A percentile compares a stretch with the other conserved stretches of the same genome.
Evolutionary conservation across 2,797 vertebrate genomes (phyloP).

Genomic region (Schizopygopsis pylzovi): DNA sequence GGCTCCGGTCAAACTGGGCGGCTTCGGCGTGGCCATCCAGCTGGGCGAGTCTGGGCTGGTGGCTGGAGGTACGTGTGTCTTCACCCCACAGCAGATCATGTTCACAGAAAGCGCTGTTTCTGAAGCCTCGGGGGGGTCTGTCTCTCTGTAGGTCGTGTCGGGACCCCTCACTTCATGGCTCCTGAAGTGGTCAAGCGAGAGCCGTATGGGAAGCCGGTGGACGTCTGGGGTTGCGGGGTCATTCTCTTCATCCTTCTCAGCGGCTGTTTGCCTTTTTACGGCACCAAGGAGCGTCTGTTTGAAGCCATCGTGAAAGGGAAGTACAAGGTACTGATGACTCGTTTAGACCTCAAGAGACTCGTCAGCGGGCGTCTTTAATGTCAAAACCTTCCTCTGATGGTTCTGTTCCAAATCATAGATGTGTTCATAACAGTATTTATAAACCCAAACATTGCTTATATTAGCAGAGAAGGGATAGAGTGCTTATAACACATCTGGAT

Average conservation of each 20-base stretch:
- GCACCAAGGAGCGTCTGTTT: conserved; percentile 97
- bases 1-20: conserved; percentile 94
- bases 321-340: conserved; percentile 86
- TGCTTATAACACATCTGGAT: not conserved
- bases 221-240: conserved; percentile 98
- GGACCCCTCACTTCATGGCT: conserved; percentile 98
- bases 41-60: conserved; percentile 96
- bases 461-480: not conserved
- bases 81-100: not conserved
- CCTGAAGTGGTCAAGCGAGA: conserved; percentile 98
- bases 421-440: not conserved
- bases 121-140: not conserved
- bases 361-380: not conserved
- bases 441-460: not conserved
- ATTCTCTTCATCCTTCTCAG: conserved; percentile 98
- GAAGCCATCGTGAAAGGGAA: conserved; percentile 98
- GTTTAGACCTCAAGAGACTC: not conserved
- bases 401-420: not conserved
- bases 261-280: conserved; percentile 97
- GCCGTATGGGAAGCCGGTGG: conserved; percentile 97
- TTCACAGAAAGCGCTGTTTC: conserved; percentile 4
- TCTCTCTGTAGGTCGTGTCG: conserved; percentile 85
- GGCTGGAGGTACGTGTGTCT: conserved; percentile 88
- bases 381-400: no score
- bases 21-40: conserved; percentile 96